These are phyloP conservation scores for Yoshiicerus persimilis DNA, from an alignment of 1,140 invertebrate species.

Conservation along the genomic window DNA sequence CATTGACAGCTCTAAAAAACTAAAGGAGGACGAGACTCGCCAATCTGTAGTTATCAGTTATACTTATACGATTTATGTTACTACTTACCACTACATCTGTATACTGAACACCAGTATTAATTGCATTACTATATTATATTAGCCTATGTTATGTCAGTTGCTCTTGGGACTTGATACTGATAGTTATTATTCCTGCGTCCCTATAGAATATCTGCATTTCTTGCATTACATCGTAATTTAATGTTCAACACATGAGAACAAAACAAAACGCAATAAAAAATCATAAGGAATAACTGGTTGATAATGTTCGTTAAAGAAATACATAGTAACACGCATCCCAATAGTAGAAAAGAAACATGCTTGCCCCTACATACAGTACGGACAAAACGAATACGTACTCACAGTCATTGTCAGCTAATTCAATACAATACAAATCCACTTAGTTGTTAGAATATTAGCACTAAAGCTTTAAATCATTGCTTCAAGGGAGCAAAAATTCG, in stretches of 20 bases:
- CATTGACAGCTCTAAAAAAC: conserved; percentile 5
- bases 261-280: neutral
- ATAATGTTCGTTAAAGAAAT: neutral
- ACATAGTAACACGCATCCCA: neutral
- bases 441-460: neutral
- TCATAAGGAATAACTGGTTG: neutral
- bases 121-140: too few relatives aligned
- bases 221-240: neutral
- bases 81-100: neutral
- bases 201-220: neutral
- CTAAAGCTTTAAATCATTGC: neutral
- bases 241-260: neutral
- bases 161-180: too few relatives aligned
- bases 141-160: neutral
- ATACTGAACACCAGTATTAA: too few relatives aligned
- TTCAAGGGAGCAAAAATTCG: neutral
- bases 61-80: neutral
- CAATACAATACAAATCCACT: too few relatives aligned
- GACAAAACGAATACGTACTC: too few relatives aligned
- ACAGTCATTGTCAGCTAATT: neutral
- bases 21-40: neutral
- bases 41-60: neutral
- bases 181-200: neutral
- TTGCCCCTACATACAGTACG: too few relatives aligned
- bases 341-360: too few relatives aligned